Conservation (phyloP, 2,113 vertebrate genomes). For the Microcebus lehilahytsara region DNA sequence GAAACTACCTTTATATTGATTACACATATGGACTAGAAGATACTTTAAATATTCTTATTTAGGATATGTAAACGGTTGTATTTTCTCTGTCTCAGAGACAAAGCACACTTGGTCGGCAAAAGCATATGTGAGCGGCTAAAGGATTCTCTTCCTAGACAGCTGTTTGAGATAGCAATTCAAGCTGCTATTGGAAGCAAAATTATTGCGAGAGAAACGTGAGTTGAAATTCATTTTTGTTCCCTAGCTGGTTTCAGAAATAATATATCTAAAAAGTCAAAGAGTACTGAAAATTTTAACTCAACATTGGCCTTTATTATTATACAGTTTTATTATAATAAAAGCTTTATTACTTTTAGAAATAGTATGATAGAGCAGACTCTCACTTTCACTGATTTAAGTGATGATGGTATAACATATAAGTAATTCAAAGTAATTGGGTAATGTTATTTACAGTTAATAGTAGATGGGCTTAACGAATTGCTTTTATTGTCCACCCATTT, state of each 20-base stretch:
- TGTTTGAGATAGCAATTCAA: slow-evolving; percentile 97
- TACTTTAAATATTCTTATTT: slow-evolving; percentile 20
- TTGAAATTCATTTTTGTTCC: slow-evolving; percentile 48
- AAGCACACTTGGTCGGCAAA: slow-evolving; percentile 90
- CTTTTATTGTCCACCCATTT: slow-evolving; percentile 18
- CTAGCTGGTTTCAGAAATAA: slow-evolving; percentile 3
- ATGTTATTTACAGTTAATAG: not conserved
- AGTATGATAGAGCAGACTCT: not conserved
- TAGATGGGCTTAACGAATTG: not conserved
- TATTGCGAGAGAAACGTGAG: slow-evolving; percentile 97
- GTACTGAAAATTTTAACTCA: not conserved
- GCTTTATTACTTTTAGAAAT: not conserved
- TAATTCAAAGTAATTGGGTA: not conserved
- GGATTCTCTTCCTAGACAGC: slow-evolving; percentile 93
- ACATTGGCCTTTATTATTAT: not conserved
- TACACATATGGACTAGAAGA: not conserved
- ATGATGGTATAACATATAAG: not conserved
- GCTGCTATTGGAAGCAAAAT: slow-evolving; percentile 93
- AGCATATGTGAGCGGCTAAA: slow-evolving; percentile 93
- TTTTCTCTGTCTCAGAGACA: slow-evolving; percentile 84
- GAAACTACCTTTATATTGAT: not conserved
- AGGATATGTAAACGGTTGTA: not conserved
- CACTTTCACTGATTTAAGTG: not conserved
- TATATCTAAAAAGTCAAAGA: not conserved
- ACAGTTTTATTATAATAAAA: no score